These are phyloP conservation scores for Drosophila varians DNA, from an alignment of 1,140 invertebrate species.

Conservation along the genomic window DNA sequence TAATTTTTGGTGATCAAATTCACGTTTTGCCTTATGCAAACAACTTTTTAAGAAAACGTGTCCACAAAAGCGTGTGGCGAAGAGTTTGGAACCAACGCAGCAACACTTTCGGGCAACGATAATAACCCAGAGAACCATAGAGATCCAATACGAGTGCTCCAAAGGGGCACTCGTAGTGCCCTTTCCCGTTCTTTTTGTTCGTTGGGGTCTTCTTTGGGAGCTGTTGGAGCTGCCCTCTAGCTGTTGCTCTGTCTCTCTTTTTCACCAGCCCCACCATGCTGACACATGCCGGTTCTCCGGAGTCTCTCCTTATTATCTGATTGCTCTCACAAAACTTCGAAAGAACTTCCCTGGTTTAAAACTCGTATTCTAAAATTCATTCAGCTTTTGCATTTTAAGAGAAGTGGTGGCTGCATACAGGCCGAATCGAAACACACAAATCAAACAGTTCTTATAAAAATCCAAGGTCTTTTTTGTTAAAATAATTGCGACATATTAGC, in stretches of 20 bases:
- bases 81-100: constrained; percentile 10
- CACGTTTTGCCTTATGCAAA: constrained; percentile 22
- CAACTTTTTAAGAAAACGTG: constrained; percentile 32
- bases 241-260: constrained; percentile 3
- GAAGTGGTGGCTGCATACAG: constrained; percentile 57
- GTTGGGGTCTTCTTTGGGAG: constrained; percentile 27
- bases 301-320: constrained; percentile 7
- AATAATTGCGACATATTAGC: constrained; percentile 50
- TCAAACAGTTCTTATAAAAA: constrained; percentile 7
- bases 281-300: constrained; percentile 3
- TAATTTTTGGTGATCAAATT: constrained; percentile 25
- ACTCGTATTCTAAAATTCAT: constrained; percentile 38
- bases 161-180: background rate
- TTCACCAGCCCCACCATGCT: constrained; percentile 3
- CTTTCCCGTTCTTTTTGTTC: constrained; percentile 6
- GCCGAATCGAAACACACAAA: constrained; percentile 2
- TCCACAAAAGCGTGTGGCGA: constrained; percentile 35
- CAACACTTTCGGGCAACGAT: constrained; percentile 9
- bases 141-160: too few relatives aligned
- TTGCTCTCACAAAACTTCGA: constrained; percentile 46
- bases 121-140: constrained; percentile 24
- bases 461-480: constrained; percentile 16
- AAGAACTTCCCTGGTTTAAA: constrained; percentile 25
- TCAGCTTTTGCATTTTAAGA: constrained; percentile 72
- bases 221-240: constrained; percentile 11